phyloP scores from a whole-genome alignment of 2,888 invertebrate species.

The Drosophila paucipuncta region DNA sequence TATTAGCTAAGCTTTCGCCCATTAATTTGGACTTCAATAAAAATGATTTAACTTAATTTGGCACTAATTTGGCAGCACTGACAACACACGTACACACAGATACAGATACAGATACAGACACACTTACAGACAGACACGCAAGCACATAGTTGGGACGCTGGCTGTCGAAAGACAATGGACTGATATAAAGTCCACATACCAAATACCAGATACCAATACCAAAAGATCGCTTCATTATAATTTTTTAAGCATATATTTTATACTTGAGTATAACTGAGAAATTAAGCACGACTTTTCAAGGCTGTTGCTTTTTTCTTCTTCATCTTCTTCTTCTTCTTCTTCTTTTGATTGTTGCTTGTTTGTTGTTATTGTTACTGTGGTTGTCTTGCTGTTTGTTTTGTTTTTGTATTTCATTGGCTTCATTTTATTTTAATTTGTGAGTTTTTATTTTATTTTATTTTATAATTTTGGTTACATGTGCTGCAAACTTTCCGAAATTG shows the following conservation, averaged over 20 bases:
- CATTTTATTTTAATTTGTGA: slow-evolving; percentile 59
- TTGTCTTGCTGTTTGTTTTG: slow-evolving; percentile 35
- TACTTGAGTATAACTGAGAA: slow-evolving; percentile 74
- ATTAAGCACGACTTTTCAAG: slow-evolving; percentile 79
- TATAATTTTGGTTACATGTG: slow-evolving; percentile 50
- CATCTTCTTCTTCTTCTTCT: slow-evolving; percentile 14
- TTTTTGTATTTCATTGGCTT: slow-evolving; percentile 58
- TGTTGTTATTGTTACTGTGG: slow-evolving; percentile 30
- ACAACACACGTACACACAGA: slow-evolving; percentile 5
- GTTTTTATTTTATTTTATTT: slow-evolving; percentile 41
- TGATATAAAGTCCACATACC: slow-evolving; percentile 30
- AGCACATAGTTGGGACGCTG: slow-evolving; percentile 1
- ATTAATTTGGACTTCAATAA: slow-evolving; percentile 55
- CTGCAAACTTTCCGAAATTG: slow-evolving; percentile 29
- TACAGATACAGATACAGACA: not conserved
- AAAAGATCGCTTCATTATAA: slow-evolving; percentile 68
- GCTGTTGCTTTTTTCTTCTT: slow-evolving; percentile 42
- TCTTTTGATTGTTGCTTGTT: slow-evolving; percentile 27
- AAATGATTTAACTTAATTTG: slow-evolving; percentile 61
- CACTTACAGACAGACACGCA: not conserved
- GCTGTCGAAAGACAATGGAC: slow-evolving; percentile 44
- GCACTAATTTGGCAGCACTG: slow-evolving; percentile 60
- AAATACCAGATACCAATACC: slow-evolving; percentile 37
- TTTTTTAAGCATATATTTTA: slow-evolving; percentile 73
- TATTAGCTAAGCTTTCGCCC: slow-evolving; percentile 55